These are phyloP conservation scores for Hypercompe scribonia DNA, from an alignment of 2,888 invertebrate species.

Conservation along the genomic window DNA sequence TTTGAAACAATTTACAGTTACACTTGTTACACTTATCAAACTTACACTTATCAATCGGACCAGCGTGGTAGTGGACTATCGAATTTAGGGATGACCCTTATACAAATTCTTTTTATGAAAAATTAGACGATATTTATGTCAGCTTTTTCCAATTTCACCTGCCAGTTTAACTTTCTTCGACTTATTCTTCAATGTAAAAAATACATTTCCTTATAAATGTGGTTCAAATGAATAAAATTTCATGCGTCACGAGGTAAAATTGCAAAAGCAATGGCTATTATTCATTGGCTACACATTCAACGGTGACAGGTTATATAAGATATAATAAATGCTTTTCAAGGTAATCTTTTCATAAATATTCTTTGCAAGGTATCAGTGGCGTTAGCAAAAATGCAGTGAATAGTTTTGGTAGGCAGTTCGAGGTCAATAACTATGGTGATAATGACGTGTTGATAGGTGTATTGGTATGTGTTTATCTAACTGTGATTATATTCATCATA, in stretches of 20 bases:
- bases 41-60: no score
- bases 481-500: not conserved
- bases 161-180: not conserved
- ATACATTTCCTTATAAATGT: constrained; percentile 1
- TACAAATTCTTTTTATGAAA: not conserved
- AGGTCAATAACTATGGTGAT: not conserved
- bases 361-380: not conserved
- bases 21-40: no score
- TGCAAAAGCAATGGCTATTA: not conserved
- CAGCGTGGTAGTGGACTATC: no score
- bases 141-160: not conserved
- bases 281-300: not conserved
- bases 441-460: not conserved
- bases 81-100: no score
- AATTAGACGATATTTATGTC: not conserved
- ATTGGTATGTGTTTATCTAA: not conserved
- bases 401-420: not conserved
- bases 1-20: no score
- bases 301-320: not conserved
- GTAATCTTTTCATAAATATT: not conserved
- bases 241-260: constrained; percentile 1
- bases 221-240: not conserved
- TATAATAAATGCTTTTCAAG: not conserved
- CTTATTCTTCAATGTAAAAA: not conserved
- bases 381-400: not conserved